Evolutionary conservation across 2,113 vertebrate genomes (phyloP).

Genomic region (Macrotus californicus): DNA sequence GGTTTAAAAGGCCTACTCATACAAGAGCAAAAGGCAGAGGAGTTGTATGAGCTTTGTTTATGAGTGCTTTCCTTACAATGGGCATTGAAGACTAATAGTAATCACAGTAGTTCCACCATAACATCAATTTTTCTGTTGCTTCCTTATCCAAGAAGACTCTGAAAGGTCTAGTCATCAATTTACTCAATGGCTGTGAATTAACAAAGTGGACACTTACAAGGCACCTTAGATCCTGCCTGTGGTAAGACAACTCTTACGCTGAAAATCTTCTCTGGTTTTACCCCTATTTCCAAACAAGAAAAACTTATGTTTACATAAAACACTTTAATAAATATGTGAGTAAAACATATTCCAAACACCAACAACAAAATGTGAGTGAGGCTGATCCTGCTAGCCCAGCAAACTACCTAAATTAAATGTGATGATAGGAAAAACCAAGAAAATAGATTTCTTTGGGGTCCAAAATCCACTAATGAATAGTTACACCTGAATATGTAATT

Average conservation of each 20-base stretch:
- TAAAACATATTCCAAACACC: neutral
- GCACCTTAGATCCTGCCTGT: neutral
- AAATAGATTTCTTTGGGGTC: neutral
- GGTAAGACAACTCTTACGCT: neutral
- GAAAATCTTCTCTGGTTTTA: neutral
- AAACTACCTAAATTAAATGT: neutral
- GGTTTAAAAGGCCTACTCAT: neutral
- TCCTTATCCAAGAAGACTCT: neutral
- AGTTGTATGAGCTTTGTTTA: neutral
- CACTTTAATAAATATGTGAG: neutral
- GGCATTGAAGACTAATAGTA: neutral
- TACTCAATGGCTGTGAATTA: neutral
- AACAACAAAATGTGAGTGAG: neutral
- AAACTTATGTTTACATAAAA: neutral
- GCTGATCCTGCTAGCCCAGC: neutral
- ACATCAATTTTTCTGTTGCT: neutral
- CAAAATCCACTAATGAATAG: neutral
- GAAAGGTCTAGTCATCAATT: neutral
- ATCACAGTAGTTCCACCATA: neutral
- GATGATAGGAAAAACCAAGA: neutral
- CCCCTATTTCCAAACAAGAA: neutral
- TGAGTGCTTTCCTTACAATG: neutral
- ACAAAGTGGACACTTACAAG: neutral
- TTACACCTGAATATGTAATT: neutral
- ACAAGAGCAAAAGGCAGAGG: neutral